Evolutionary conservation across 2,888 invertebrate genomes (phyloP), one percentile per base, ranked within the genome.

Genomic region (Linyphia triangularis): DNA sequence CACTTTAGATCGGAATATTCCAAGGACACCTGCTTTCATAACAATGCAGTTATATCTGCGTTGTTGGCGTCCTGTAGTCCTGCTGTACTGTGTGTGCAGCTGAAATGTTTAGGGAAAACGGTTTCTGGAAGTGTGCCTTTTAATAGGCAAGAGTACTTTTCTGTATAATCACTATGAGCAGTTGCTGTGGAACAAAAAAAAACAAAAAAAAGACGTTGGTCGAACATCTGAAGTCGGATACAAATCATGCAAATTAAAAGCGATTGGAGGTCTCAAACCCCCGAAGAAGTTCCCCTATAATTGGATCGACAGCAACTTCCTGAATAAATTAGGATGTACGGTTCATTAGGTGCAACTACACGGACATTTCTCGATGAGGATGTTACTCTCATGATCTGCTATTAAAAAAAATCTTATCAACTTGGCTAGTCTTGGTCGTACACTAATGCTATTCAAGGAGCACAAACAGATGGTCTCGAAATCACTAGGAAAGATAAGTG

Each of bases 1-100:
- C 19, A 22, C 75, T 85, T 78, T 79, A 37, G 59, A 70, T 78
- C 69, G 24, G 72, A 26, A 57, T 69, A 85, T 85, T 69, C 85
- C 85, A 85, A 85, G 78, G 70, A 78, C 85, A 85, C 85, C 85
- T 85, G 72, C 85, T n/a, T 51, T 24, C 30, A 22, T 43, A 75
- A 51, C 65, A 77, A 70, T 26, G 26, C 43, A 51, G 61, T 19
- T 37, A 24, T 51, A 67, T 6, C 9, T 13, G 24, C 26, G 28
- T 7, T 30, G 16, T 19, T 19, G 59, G 61, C 83, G 28, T 63
- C 59, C 57, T 10, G 5, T 19, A 40, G 69, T 85, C 77, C 85
- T 72, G 73, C 73, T 63, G n/a, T 37, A 26, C 63, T 24, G n/a
- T 63, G 77, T 70, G 26, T 81, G 72, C 82, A 82, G 82, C 82